Conservation (phyloP, 2,888 invertebrate genomes). For the Conchocele bisecta region DNA sequence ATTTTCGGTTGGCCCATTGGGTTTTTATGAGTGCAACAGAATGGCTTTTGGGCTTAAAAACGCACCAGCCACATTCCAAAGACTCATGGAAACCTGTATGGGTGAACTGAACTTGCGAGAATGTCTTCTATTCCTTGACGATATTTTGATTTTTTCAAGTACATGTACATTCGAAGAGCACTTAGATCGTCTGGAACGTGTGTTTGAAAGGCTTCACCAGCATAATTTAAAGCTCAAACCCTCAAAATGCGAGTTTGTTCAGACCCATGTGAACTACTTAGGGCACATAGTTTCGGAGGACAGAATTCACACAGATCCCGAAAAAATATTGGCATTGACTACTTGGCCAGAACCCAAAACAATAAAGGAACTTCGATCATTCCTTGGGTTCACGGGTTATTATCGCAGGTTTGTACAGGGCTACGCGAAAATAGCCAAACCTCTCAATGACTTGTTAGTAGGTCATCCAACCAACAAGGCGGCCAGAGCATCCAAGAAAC, state of each 20-base stretch:
- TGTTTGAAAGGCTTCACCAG: too few species aligned
- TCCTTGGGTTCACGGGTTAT: background rate
- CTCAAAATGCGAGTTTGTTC: background rate
- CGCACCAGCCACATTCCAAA: conserved; percentile 64
- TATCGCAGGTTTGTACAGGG: conserved; percentile 3
- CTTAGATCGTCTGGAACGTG: conserved; percentile 7
- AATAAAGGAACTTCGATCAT: background rate
- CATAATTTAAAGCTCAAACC: too few species aligned
- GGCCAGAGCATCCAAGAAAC: background rate
- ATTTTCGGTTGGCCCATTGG: conserved; percentile 28
- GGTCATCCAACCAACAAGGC: conserved; percentile 2
- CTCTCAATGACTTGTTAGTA: background rate
- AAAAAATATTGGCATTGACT: conserved; percentile 6
- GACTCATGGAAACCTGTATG: conserved; percentile 34
- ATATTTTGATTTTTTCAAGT: too few species aligned
- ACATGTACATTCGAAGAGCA: too few species aligned
- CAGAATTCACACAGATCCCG: conserved; percentile 12
- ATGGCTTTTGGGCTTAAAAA: conserved; percentile 68
- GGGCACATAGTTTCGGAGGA: conserved; percentile 14
- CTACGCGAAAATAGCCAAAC: conserved; percentile 8
- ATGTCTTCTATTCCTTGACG: conserved; percentile 23
- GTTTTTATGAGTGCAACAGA: conserved; percentile 60
- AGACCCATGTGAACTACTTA: conserved; percentile 1
- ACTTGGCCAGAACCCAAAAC: conserved; percentile 2
- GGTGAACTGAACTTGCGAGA: conserved; percentile 19